Evolutionary conservation across 2,888 invertebrate genomes (phyloP).

Genomic region (Linnaemya vulpina): DNA sequence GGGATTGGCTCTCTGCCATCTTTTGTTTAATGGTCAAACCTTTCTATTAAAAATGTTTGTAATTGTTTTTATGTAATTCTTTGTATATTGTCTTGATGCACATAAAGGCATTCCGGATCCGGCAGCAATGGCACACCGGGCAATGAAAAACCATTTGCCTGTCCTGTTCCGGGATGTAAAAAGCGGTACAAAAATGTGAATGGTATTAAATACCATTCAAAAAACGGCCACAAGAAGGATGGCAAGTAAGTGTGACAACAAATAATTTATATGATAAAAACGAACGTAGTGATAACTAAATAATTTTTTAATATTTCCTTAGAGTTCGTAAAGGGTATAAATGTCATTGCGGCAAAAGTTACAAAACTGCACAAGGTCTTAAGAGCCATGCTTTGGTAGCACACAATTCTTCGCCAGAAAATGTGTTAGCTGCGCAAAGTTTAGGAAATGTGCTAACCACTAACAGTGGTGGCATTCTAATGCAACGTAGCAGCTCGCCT

Average conservation of each 20-base stretch:
- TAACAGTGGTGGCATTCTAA: conserved; percentile 54
- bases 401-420: conserved; percentile 82
- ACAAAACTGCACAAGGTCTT: conserved; percentile 91
- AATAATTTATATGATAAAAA: conserved; percentile 29
- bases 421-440: conserved; percentile 78
- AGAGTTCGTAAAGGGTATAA: conserved; percentile 91
- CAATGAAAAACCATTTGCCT: conserved; percentile 91
- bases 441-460: conserved; percentile 74
- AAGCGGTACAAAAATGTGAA: conserved; percentile 94
- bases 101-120: conserved; percentile 83
- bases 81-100: conserved; percentile 71
- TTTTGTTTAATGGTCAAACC: conserved; percentile 72
- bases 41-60: conserved; percentile 75
- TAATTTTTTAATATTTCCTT: conserved; percentile 70
- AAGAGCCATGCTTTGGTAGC: conserved; percentile 87
- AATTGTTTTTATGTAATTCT: conserved; percentile 71
- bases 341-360: conserved; percentile 93
- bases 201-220: conserved; percentile 94
- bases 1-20: conserved; percentile 75
- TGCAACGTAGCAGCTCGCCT: conserved; percentile 81
- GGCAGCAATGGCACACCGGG: conserved; percentile 84
- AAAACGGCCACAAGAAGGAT: conserved; percentile 93
- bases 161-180: conserved; percentile 93
- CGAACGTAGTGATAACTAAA: not conserved
- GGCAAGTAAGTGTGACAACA: conserved; percentile 86